These are phyloP conservation scores for Contarinia nasturtii DNA, from an alignment of 1,140 invertebrate genomes.

Conservation along the genomic window DNA sequence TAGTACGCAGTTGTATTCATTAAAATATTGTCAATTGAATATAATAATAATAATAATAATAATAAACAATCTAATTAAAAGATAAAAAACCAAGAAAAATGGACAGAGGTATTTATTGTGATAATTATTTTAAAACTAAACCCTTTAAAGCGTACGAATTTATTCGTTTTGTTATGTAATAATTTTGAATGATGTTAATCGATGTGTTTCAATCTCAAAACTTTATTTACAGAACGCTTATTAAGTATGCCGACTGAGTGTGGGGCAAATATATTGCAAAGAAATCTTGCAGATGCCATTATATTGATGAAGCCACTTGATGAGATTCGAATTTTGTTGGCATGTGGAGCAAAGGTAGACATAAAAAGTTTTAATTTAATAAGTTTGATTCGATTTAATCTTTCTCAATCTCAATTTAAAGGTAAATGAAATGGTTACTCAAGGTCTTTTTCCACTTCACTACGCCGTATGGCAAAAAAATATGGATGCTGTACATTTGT, in stretches of 20 bases:
- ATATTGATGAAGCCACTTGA: constrained; percentile 69
- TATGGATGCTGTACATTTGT: constrained; percentile 54
- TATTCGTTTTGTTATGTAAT: too few species aligned
- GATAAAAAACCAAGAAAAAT: too few species aligned
- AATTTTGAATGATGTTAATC: too few species aligned
- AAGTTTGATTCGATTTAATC: not conserved
- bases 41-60: too few species aligned
- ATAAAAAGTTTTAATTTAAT: not conserved
- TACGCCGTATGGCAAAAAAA: constrained; percentile 80
- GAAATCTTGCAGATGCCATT: constrained; percentile 76
- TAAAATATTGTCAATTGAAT: too few species aligned
- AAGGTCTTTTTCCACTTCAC: constrained; percentile 72
- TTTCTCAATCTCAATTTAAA: constrained; percentile 9
- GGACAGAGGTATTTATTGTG: too few species aligned
- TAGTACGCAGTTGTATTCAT: too few species aligned
- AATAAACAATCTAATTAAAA: too few species aligned
- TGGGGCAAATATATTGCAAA: constrained; percentile 51
- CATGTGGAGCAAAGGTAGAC: constrained; percentile 60
- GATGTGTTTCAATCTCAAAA: too few species aligned
- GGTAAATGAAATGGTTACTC: constrained; percentile 53
- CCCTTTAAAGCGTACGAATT: too few species aligned
- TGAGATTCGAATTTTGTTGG: constrained; percentile 66
- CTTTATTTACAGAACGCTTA: not conserved
- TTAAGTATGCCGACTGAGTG: constrained; percentile 45
- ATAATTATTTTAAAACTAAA: too few species aligned